A percentile compares a stretch with the other conserved stretches of the same genome.
phyloP scores from a whole-genome alignment of 2,888 invertebrate genomes.

The Selenia dentaria region DNA sequence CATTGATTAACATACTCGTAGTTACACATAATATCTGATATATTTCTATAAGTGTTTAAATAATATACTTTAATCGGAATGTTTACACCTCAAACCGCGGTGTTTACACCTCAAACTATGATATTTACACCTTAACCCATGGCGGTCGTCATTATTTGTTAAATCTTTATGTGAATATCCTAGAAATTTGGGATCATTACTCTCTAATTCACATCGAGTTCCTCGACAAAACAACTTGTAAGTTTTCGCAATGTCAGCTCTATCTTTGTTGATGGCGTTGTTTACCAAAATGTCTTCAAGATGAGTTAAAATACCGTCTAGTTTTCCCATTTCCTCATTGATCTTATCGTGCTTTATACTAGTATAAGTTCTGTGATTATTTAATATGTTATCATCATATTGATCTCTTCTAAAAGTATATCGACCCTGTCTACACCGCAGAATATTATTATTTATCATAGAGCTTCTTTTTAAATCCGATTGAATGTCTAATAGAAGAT shows the following conservation, averaged over 20 bases:
- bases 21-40: too few relatives aligned
- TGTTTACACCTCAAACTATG: neutral
- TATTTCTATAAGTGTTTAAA: too few relatives aligned
- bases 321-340: neutral
- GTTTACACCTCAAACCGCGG: neutral
- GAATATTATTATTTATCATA: too few relatives aligned
- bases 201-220: neutral
- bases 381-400: too few relatives aligned
- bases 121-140: neutral
- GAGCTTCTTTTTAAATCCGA: too few relatives aligned
- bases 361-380: neutral
- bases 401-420: too few relatives aligned
- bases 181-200: neutral
- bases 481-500: neutral
- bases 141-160: neutral
- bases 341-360: neutral
- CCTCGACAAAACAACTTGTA: neutral
- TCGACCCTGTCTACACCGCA: too few relatives aligned
- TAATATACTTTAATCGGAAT: neutral
- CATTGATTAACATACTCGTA: too few relatives aligned
- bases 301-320: neutral
- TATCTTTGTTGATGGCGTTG: neutral
- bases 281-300: neutral
- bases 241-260: neutral
- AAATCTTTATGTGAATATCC: neutral